Base-by-base conservation (phyloP, 2,888 invertebrate species). In the Pachycephus smyrnensis region DNA sequence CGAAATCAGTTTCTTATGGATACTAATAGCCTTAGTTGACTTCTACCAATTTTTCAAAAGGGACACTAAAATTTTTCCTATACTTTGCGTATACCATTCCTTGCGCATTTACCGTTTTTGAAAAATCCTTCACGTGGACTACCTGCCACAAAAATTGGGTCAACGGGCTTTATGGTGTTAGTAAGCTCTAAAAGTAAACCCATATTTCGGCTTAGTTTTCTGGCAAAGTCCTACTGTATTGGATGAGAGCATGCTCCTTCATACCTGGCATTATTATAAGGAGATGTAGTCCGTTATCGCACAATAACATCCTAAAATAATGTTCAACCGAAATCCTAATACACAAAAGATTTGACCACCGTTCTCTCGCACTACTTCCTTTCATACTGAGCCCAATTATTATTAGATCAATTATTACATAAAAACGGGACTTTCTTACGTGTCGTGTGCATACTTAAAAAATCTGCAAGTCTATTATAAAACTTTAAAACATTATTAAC, bases 111-210 rank as follows among this genome's bases (percentile, higher is more conserved):
- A 79, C 80, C 76, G 79, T 78, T 82, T 80, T 81, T 23, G 32
- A 68, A 78, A 73, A 78, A 71, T 68, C 68, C 36, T 31, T 30
- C 40, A 55, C 12, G 73, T 31, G 31, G 37, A 6, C 36, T 84
- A 83, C 84, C 85, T 84, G 84, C 36, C 69, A 11, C 3, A 36
- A 80, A 86, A 85, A 87, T 87, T 88, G 81, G 87, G 86, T 87
- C 86, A 87, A 80, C 79, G 74, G 77, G 77, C 76, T 86, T 88
- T 86, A 88, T 85, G 76, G 69, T 9, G 55, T 79, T 55, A 23
- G 55, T 23, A 55, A 55, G 23, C 55, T 55, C 2, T 55, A 55
- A 55, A 55, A 55, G 55, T 55, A 55, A 55, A 55, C 55, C 55
- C 55, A 55, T 55, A 55, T 55, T 55, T 55, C 9, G 55, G 55